Conservation (phyloP, 2,888 invertebrate genomes). For the Dyspetes luteomarginatus region DNA sequence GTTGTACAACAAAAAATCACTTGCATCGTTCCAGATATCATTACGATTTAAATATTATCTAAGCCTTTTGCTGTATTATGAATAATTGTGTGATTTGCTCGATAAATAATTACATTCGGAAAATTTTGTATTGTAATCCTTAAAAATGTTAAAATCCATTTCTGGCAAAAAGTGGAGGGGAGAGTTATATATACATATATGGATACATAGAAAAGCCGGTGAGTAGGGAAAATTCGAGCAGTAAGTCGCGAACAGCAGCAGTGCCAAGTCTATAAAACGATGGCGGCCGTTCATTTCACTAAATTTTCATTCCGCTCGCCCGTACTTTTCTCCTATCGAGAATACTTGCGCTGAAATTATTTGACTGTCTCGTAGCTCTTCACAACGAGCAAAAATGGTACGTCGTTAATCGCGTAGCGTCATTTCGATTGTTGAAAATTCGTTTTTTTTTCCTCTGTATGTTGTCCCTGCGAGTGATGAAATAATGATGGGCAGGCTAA, state of each 20-base stretch:
- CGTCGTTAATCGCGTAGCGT: slow-evolving; percentile 39
- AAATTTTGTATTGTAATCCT: neutral
- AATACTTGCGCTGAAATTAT: slow-evolving; percentile 77
- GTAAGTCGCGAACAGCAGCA: slow-evolving; percentile 27
- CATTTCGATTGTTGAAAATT: slow-evolving; percentile 13
- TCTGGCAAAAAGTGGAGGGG: neutral
- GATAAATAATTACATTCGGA: no score
- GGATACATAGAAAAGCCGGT: neutral
- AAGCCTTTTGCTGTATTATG: no score
- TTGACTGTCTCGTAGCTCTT: slow-evolving; percentile 54
- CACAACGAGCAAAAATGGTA: slow-evolving; percentile 73
- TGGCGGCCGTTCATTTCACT: slow-evolving; percentile 79
- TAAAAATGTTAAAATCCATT: neutral
- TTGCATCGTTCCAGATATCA: no score
- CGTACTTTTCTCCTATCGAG: slow-evolving; percentile 82
- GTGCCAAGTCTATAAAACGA: slow-evolving; percentile 60
- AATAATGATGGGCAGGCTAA: slow-evolving; percentile 37
- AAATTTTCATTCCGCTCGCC: slow-evolving; percentile 75
- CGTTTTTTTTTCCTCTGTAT: slow-evolving; percentile 13
- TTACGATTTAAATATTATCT: no score
- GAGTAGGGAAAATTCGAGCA: slow-evolving; percentile 1
- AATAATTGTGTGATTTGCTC: no score
- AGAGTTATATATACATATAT: neutral
- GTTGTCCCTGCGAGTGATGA: slow-evolving; percentile 9
- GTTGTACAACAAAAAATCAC: no score